A percentile compares a stretch with the other conserved stretches of the same genome.
These are phyloP conservation scores for Cichlasoma orientale DNA, from an alignment of 2,797 vertebrate species.

Conservation along the genomic window DNA sequence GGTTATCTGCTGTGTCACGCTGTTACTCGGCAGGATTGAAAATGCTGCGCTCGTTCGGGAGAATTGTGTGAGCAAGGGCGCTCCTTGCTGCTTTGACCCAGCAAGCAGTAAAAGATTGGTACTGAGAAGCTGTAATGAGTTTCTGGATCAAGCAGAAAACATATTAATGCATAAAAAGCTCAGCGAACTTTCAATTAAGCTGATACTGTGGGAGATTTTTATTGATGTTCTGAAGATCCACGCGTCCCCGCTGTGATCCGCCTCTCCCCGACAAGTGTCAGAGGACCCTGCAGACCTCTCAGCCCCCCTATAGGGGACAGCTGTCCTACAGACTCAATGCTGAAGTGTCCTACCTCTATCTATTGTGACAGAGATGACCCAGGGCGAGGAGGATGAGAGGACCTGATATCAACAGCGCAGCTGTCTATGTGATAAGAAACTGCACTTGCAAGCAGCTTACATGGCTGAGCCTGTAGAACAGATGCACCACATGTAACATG, in stretches of 20 bases:
- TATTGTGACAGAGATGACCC: conserved; percentile 47
- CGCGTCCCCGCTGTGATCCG: conserved; percentile 29
- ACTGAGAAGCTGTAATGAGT: conserved; percentile 33
- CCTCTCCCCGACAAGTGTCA: conserved; percentile 39
- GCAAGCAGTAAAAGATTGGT: conserved; percentile 27
- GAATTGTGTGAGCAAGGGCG: conserved; percentile 4
- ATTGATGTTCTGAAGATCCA: conserved; percentile 7
- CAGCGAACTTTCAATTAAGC: conserved; percentile 27
- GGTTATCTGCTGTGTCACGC: conserved; percentile 49
- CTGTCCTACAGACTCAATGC: conserved; percentile 34
- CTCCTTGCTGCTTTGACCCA: conserved; percentile 5
- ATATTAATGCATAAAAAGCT: neutral
- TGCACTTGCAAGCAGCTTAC: conserved; percentile 3
- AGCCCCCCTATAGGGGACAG: conserved; percentile 29
- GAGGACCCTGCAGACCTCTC: conserved; percentile 15
- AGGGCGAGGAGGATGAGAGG: conserved; percentile 39
- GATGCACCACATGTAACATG: conserved; percentile 1
- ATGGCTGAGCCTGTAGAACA: conserved; percentile 13
- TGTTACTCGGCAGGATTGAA: conserved; percentile 42
- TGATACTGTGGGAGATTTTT: conserved; percentile 22
- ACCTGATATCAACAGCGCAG: conserved; percentile 30
- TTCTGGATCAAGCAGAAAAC: conserved; percentile 28
- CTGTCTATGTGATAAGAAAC: conserved; percentile 35
- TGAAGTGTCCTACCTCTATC: conserved; percentile 32
- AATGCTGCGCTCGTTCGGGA: conserved; percentile 13